Evolutionary conservation across 2,797 vertebrate species (phyloP), one percentile per base, ranked within the genome.

Genomic region (Cephalopachus bancanus): DNA sequence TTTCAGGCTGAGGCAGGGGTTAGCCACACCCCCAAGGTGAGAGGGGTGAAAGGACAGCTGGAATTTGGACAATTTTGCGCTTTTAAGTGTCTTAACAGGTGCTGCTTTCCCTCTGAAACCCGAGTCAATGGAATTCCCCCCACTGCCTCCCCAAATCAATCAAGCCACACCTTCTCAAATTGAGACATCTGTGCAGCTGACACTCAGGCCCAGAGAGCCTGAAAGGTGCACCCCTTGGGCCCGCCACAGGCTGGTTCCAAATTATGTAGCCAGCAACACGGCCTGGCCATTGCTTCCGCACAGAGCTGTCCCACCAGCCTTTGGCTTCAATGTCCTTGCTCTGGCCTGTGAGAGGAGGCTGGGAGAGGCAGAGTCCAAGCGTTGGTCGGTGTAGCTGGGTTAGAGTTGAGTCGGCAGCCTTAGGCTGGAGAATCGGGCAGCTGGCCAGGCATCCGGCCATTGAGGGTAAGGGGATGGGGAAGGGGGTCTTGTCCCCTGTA

Each of bases 121-220:
- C 1, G 3, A 96, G 89, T 81, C n/a, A 33, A 37, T 92, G 55
- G 65, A 92, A 84, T 85, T 53, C 28, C 14, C 79, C 57, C 26
- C 37, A 62, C 30, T 93, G 83, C 30, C 53, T 64, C 72, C 93
- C 89, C 62, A 90, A 76, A 92, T 97, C 76, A 74, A 7, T 84
- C 16, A 93, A 91, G 87, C 94, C 88, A 80, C 71, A 93, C 83
- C 75, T 96, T 95, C 91, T 96, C 83, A 93, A 95, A 96, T 51
- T 64, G 87, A 97, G 96, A 97, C 72, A 57, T 96, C 89, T 26
- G 51, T 88, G 87, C 33, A 89, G 80, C 84, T 95, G 96, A 92
- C 95, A 92, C 53, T 64, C 2, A 91, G 72, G 65, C 19, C 24
- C 20, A 1, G 51, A 83, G 79, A 83, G 62, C 37, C 53, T 28